phyloP scores from a whole-genome alignment of 2,797 vertebrate species.

The Cichlasoma orientale region DNA sequence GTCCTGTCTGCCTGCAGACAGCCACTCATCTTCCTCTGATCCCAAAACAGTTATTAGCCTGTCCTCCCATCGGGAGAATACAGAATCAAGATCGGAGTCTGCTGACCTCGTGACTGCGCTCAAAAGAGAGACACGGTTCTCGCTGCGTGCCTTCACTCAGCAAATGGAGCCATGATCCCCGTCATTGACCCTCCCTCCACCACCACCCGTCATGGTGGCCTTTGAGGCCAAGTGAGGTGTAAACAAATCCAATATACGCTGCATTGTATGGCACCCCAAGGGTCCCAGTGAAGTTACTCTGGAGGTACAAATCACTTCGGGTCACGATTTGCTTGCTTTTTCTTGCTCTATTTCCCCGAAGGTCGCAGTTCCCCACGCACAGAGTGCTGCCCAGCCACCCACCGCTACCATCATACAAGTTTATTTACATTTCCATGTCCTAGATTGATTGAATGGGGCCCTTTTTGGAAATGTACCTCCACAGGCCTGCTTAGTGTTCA shows the following conservation, averaged over 20 bases:
- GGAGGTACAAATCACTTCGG: conserved; percentile 71
- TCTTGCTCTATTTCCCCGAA: conserved; percentile 61
- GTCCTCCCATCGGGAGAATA: conserved; percentile 47
- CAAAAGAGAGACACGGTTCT: conserved; percentile 46
- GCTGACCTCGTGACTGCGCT: conserved; percentile 61
- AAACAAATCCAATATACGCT: conserved; percentile 82
- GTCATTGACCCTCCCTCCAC: conserved; percentile 66
- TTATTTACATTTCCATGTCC: conserved; percentile 74
- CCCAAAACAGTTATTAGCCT: conserved; percentile 63
- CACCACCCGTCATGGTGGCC: conserved; percentile 69
- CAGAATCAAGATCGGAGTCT: conserved; percentile 30
- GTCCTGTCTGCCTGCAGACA: conserved; percentile 52
- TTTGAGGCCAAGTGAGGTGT: conserved; percentile 82
- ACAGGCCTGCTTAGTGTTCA: conserved; percentile 70
- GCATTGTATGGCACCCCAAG: conserved; percentile 72
- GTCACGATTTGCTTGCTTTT: conserved; percentile 77
- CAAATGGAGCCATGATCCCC: conserved; percentile 75
- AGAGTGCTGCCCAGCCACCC: conserved; percentile 44
- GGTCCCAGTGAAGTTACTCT: conserved; percentile 72
- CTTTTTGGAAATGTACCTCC: conserved; percentile 57
- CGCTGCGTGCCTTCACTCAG: conserved; percentile 59
- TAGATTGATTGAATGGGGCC: conserved; percentile 73
- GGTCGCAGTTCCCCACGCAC: conserved; percentile 19
- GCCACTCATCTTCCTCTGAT: conserved; percentile 50
- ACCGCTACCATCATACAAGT: conserved; percentile 53